Conservation (phyloP, 1,140 invertebrate species). For the Ylistrum balloti region DNA sequence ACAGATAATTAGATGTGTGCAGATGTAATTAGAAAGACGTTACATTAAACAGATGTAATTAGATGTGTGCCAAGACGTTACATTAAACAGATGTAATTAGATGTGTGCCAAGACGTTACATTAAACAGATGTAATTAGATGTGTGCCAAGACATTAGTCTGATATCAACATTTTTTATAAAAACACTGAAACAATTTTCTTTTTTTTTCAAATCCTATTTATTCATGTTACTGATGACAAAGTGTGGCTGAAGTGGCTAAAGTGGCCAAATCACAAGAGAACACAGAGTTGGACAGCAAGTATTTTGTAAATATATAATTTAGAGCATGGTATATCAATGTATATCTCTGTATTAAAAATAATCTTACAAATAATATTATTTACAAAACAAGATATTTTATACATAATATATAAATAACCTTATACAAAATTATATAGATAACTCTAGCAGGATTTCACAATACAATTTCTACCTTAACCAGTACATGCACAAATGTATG, state of each 20-base stretch:
- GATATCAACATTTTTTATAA: no score
- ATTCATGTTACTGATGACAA: background rate
- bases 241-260: background rate
- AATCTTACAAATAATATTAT: slow-evolving; percentile 18
- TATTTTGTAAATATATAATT: background rate
- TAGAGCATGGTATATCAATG: slow-evolving; percentile 24
- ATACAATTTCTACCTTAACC: background rate
- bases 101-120: no score
- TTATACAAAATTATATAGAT: background rate
- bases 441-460: background rate
- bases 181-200: no score
- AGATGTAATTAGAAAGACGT: no score
- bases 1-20: no score
- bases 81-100: no score
- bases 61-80: no score
- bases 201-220: background rate
- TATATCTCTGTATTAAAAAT: slow-evolving; percentile 19
- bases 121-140: no score
- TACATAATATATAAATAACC: background rate
- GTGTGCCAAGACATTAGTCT: no score
- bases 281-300: slow-evolving; percentile 9
- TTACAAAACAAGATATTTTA: slow-evolving; percentile 10
- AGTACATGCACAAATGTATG: no score
- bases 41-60: no score
- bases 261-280: background rate